These are phyloP conservation scores for Mya arenaria DNA, from an alignment of 1,140 invertebrate species.

Conservation along the genomic window DNA sequence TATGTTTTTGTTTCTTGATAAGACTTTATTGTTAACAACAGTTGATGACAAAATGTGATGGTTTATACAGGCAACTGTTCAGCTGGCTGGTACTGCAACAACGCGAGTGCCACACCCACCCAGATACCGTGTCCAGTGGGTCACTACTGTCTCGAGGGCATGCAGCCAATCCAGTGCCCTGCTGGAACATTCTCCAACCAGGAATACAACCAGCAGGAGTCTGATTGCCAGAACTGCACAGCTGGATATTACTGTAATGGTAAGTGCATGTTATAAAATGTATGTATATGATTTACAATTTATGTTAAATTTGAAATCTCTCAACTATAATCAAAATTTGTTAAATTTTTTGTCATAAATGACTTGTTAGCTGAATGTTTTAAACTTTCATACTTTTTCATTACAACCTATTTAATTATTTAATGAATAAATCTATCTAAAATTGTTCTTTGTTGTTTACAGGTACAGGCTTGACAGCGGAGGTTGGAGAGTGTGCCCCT, in stretches of 20 bases:
- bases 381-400: too few species aligned
- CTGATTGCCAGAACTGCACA: constrained; percentile 77
- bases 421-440: too few species aligned
- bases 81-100: constrained; percentile 77
- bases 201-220: constrained; percentile 57
- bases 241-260: constrained; percentile 77
- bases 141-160: constrained; percentile 74
- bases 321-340: too few species aligned
- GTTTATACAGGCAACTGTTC: constrained; percentile 72
- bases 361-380: too few species aligned
- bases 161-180: constrained; percentile 71
- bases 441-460: constrained; percentile 6
- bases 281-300: too few species aligned
- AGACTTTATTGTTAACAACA: too few species aligned
- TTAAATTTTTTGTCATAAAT: too few species aligned
- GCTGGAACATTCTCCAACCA: constrained; percentile 73
- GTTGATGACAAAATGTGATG: too few species aligned
- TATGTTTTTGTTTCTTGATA: too few species aligned
- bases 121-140: constrained; percentile 75
- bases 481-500: constrained; percentile 67
- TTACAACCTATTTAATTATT: too few species aligned
- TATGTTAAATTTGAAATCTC: too few species aligned
- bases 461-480: constrained; percentile 70
- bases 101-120: constrained; percentile 69
- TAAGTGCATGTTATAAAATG: too few species aligned